Evolutionary conservation across 2,888 invertebrate species (phyloP).

Genomic region (Eilema sororculum): DNA sequence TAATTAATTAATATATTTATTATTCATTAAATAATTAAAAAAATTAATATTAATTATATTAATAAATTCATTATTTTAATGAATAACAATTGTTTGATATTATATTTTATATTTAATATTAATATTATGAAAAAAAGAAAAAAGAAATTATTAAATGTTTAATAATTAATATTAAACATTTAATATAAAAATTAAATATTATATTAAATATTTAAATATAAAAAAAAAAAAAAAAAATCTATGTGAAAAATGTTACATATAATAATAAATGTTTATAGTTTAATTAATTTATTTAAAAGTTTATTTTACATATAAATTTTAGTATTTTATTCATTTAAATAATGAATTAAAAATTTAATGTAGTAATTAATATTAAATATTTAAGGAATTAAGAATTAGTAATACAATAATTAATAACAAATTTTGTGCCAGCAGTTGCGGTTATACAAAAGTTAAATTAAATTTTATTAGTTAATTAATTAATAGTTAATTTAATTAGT

Average conservation of each 20-base stretch:
- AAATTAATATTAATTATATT: conserved; percentile 53
- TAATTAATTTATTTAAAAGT: conserved; percentile 78
- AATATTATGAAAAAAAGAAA: conserved; percentile 54
- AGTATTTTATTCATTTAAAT: conserved; percentile 76
- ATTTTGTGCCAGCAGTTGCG: conserved; percentile 91
- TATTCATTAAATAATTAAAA: conserved; percentile 48
- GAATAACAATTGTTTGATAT: conserved; percentile 51
- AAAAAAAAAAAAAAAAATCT: conserved; percentile 75
- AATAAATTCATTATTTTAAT: conserved; percentile 40
- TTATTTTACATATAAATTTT: conserved; percentile 87
- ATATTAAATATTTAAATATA: conserved; percentile 48
- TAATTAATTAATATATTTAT: conserved; percentile 39
- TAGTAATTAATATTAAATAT: conserved; percentile 86
- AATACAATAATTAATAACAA: conserved; percentile 87
- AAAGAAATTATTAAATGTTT: conserved; percentile 50
- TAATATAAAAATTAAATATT: conserved; percentile 41
- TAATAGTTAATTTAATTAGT: conserved; percentile 52
- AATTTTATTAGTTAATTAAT: conserved; percentile 83
- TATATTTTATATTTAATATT: conserved; percentile 43
- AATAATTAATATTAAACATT: conserved; percentile 47
- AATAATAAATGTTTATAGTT: conserved; percentile 83
- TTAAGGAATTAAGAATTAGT: conserved; percentile 88
- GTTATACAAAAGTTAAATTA: conserved; percentile 88
- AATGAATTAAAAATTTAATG: conserved; percentile 58
- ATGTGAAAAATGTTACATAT: conserved; percentile 56